A percentile compares a stretch with the other conserved stretches of the same genome.
These are phyloP conservation scores for Nematopogon swammerdamellus DNA, from an alignment of 2,888 invertebrate genomes.

Conservation along the genomic window DNA sequence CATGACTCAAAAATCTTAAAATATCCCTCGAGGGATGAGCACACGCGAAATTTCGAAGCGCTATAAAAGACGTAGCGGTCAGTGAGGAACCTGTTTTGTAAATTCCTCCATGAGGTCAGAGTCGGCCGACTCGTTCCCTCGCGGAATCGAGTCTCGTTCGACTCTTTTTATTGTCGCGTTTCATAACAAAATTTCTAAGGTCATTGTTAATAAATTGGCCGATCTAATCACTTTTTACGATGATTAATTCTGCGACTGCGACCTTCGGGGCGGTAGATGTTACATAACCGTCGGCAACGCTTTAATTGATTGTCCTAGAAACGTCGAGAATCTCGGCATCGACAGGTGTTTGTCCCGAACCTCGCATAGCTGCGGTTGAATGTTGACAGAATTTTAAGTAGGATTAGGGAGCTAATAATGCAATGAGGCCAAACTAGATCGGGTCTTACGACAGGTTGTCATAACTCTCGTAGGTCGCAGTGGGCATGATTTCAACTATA, in stretches of 20 bases:
- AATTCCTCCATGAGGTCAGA: not conserved
- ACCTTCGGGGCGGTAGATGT: not conserved
- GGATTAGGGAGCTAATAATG: constrained; percentile 7
- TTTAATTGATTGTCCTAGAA: not conserved
- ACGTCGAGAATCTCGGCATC: not conserved
- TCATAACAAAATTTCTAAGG: not conserved
- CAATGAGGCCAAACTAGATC: constrained; percentile 11
- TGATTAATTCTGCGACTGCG: not conserved
- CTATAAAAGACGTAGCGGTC: not conserved
- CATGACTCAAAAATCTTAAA: not conserved
- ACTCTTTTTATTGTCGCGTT: not conserved
- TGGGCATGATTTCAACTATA: not conserved
- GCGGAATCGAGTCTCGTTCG: not conserved
- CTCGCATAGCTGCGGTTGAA: constrained; percentile 5
- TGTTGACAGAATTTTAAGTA: constrained; percentile 8
- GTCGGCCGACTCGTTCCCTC: not conserved
- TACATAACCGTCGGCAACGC: not conserved
- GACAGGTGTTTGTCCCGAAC: constrained; percentile 2
- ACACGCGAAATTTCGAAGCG: not conserved
- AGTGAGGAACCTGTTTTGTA: not conserved
- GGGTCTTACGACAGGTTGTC: constrained; percentile 18
- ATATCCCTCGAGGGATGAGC: not conserved
- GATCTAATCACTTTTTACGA: not conserved
- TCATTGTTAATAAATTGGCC: not conserved
- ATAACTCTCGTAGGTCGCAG: not conserved